A percentile compares a stretch with the other conserved stretches of the same genome.
phyloP scores from a whole-genome alignment of 2,797 vertebrate species.

The Eremophila alpestris region DNA sequence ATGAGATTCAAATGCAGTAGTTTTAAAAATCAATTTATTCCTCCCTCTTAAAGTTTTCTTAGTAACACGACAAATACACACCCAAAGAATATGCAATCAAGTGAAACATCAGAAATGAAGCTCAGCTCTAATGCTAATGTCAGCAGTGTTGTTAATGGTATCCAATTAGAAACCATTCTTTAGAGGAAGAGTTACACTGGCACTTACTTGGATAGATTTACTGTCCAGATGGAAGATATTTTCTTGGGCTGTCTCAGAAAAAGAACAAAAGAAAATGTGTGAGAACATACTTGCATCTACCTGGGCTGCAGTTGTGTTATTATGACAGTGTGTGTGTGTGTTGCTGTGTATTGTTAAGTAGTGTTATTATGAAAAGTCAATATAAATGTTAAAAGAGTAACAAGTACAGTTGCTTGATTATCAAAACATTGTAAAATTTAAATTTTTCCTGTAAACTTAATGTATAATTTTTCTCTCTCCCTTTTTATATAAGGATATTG shows the following conservation, averaged over 20 bases:
- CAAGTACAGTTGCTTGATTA: neutral
- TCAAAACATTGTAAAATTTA: neutral
- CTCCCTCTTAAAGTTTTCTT: neutral
- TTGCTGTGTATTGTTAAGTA: neutral
- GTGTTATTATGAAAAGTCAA: neutral
- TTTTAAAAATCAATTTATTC: constrained; percentile 2
- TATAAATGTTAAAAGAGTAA: neutral
- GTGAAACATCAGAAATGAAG: neutral
- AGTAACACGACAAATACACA: neutral
- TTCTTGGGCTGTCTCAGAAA: neutral
- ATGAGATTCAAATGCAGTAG: neutral
- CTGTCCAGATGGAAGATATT: neutral
- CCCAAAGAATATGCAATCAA: constrained; percentile 29
- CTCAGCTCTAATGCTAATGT: constrained; percentile 22
- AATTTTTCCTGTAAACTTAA: neutral
- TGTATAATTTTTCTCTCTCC: neutral
- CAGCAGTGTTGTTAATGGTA: neutral
- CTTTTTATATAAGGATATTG: neutral
- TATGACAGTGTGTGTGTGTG: neutral
- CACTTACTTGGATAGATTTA: neutral
- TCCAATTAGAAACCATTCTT: constrained; percentile 23
- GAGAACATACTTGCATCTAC: neutral
- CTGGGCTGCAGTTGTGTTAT: neutral
- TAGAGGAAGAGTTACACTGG: neutral
- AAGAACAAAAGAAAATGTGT: neutral